A percentile compares a stretch with the other conserved stretches of the same genome.
Conservation (phyloP, 2,888 invertebrate species). For the Ditula angustiorana region DNA sequence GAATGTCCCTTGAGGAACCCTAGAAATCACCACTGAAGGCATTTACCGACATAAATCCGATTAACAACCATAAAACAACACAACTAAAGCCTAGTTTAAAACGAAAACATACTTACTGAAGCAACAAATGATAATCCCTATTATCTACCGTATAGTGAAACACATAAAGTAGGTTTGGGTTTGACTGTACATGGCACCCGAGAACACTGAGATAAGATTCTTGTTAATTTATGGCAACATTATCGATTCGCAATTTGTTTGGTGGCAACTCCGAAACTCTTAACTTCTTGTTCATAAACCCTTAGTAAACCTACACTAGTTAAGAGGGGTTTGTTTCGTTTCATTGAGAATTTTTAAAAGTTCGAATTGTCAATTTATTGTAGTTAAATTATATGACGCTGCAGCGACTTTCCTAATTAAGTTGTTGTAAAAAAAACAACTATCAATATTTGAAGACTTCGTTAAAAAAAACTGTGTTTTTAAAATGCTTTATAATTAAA, state of each 20-base stretch:
- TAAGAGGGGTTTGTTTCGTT: too few relatives aligned
- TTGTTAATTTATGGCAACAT: conserved; percentile 33
- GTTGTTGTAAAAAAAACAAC: too few relatives aligned
- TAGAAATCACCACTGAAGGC: background rate
- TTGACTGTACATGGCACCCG: background rate
- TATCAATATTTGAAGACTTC: too few relatives aligned
- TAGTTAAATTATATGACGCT: too few relatives aligned
- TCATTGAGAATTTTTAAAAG: too few relatives aligned
- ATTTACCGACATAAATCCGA: background rate
- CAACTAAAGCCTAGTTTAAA: background rate
- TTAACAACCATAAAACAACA: background rate
- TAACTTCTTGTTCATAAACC: too few relatives aligned
- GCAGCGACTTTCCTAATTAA: too few relatives aligned
- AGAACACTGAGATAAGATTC: conserved; percentile 29
- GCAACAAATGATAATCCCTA: background rate
- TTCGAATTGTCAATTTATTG: too few relatives aligned
- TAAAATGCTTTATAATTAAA: too few relatives aligned
- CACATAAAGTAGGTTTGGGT: background rate
- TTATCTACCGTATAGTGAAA: background rate
- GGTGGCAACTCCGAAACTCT: conserved; percentile 15
- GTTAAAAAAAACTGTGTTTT: too few relatives aligned
- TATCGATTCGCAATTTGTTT: conserved; percentile 33
- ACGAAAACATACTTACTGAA: background rate
- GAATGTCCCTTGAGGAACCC: too few relatives aligned
- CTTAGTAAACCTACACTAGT: too few relatives aligned